Conservation (phyloP, 2,888 invertebrate species). For the Dastarcus helophoroides region DNA sequence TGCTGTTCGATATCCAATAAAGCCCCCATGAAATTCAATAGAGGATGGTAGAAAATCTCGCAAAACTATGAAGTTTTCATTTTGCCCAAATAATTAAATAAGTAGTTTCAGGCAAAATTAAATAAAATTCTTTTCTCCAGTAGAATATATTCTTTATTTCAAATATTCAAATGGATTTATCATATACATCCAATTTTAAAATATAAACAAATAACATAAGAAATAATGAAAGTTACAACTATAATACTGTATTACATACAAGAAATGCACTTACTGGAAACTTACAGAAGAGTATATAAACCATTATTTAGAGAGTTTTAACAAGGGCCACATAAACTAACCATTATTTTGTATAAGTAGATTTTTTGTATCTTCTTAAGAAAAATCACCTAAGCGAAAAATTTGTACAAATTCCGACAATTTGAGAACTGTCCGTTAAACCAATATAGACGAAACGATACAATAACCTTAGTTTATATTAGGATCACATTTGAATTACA, state of each 20-base stretch:
- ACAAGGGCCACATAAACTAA: slow-evolving; percentile 19
- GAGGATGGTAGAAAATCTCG: too few relatives aligned
- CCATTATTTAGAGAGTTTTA: slow-evolving; percentile 25
- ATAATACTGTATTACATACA: slow-evolving; percentile 85
- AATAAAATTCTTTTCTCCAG: too few relatives aligned
- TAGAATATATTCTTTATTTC: slow-evolving; percentile 7
- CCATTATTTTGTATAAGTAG: slow-evolving; percentile 11
- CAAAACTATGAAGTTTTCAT: too few relatives aligned
- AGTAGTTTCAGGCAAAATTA: too few relatives aligned
- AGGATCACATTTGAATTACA: slow-evolving; percentile 19
- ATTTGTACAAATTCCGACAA: too few relatives aligned
- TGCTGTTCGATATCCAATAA: too few relatives aligned
- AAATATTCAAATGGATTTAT: slow-evolving; percentile 17
- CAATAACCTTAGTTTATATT: slow-evolving; percentile 8
- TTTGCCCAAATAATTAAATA: too few relatives aligned
- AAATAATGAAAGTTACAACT: slow-evolving; percentile 38
- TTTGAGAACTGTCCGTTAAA: too few relatives aligned
- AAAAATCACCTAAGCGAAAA: slow-evolving; percentile 13
- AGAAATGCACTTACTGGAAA: slow-evolving; percentile 84
- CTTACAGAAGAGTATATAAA: slow-evolving; percentile 64
- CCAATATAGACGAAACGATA: too few relatives aligned
- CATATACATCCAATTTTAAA: slow-evolving; percentile 20
- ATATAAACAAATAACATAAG: slow-evolving; percentile 9
- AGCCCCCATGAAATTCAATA: too few relatives aligned
- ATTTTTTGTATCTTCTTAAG: too few relatives aligned